phyloP scores from a whole-genome alignment of 1,140 invertebrate genomes.

The Atopsyche davidsoni region DNA sequence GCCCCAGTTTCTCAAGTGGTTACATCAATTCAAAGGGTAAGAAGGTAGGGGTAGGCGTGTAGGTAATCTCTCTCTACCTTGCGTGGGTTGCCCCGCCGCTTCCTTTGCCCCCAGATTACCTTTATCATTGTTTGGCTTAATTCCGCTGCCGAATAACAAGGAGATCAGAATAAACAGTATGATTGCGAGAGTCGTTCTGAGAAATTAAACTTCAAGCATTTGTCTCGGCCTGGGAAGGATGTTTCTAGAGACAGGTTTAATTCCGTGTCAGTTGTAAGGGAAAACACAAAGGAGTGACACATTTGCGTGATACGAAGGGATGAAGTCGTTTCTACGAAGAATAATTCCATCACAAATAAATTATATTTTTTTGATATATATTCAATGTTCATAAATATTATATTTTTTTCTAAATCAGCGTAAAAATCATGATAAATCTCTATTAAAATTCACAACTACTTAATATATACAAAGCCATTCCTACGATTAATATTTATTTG shows the following conservation, averaged over 20 bases:
- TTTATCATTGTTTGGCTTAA: constrained; percentile 31
- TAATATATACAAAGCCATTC: no score
- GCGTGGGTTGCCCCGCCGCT: no score
- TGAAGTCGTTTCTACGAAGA: no score
- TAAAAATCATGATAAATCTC: no score
- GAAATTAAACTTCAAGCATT: constrained; percentile 28
- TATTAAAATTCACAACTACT: no score
- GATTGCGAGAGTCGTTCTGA: constrained; percentile 25
- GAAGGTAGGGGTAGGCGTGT: no score
- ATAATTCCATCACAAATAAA: no score
- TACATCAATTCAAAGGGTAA: constrained; percentile 30
- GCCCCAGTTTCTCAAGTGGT: no score
- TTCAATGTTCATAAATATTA: no score
- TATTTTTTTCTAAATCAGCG: no score
- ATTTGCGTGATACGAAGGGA: background rate
- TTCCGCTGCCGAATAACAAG: constrained; percentile 28
- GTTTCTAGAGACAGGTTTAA: constrained; percentile 15
- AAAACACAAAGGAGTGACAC: constrained; percentile 3
- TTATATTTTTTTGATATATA: no score
- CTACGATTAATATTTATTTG: no score
- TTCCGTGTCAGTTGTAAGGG: constrained; percentile 8
- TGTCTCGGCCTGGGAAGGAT: constrained; percentile 9
- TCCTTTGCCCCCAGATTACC: constrained; percentile 27
- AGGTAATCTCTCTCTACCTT: constrained; percentile 26
- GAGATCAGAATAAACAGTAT: constrained; percentile 23